Evolutionary conservation across 2,797 vertebrate genomes (phyloP).

Genomic region (Xenopus petersii): DNA sequence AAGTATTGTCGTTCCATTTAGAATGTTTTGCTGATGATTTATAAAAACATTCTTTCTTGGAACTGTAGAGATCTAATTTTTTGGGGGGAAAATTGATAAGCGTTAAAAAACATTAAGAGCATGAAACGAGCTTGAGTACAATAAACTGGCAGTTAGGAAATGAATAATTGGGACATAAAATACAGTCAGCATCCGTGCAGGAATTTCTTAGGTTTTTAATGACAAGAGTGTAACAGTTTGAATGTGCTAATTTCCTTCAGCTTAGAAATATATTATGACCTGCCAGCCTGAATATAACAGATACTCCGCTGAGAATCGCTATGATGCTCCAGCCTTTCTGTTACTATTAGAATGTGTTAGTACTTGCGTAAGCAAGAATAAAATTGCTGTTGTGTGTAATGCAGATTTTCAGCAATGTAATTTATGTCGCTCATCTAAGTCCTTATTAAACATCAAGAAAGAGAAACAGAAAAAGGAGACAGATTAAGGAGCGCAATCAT

Average conservation of each 20-base stretch:
- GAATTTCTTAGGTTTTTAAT: conserved; percentile 31
- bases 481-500: too few relatives aligned
- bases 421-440: too few relatives aligned
- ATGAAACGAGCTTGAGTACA: conserved; percentile 11
- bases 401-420: too few relatives aligned
- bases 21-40: neutral
- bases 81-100: neutral
- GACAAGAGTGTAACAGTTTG: conserved; percentile 23
- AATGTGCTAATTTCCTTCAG: conserved; percentile 36
- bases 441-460: too few relatives aligned
- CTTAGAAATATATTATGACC: conserved; percentile 22
- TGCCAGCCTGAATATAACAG: conserved; percentile 16
- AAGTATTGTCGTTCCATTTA: too few relatives aligned
- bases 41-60: conserved; percentile 1
- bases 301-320: conserved; percentile 16
- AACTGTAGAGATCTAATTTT: conserved; percentile 1
- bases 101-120: conserved; percentile 33
- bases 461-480: too few relatives aligned
- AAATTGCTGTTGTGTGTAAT: neutral
- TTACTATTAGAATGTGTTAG: conserved; percentile 11
- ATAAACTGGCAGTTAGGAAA: conserved; percentile 25
- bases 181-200: conserved; percentile 35
- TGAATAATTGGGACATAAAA: conserved; percentile 37
- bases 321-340: neutral
- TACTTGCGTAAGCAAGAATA: conserved; percentile 11